Evolutionary conservation across 2,797 vertebrate genomes (phyloP).

Genomic region (Ispidina picta): DNA sequence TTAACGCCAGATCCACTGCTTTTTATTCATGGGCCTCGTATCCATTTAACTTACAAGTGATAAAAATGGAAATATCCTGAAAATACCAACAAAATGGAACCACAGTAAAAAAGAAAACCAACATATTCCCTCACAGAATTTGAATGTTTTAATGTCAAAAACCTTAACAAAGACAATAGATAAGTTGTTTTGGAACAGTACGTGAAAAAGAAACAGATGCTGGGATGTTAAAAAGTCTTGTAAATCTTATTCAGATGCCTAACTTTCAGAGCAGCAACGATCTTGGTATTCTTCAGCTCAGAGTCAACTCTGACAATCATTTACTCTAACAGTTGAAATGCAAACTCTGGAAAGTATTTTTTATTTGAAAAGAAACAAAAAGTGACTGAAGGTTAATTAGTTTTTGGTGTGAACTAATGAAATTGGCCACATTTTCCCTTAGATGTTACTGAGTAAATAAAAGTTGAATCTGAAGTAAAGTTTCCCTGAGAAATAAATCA

Average conservation of each 20-base stretch:
- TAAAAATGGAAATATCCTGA: neutral
- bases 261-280: neutral
- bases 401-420: neutral
- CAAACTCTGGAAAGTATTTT: neutral
- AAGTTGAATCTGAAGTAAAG: neutral
- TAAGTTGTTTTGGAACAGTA: neutral
- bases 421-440: neutral
- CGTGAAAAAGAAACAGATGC: neutral
- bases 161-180: neutral
- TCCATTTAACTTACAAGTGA: neutral
- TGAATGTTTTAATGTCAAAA: neutral
- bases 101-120: neutral
- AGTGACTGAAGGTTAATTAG: neutral
- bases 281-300: neutral
- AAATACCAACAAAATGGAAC: neutral
- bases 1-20: neutral
- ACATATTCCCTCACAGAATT: neutral
- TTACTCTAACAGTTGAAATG: neutral
- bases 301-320: neutral
- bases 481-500: neutral
- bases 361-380: neutral
- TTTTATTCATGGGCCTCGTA: neutral
- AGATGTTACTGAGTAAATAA: neutral
- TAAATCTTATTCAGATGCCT: neutral
- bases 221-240: neutral